Conservation (phyloP, 1,140 invertebrate genomes). For the Fopius arisanus region DNA sequence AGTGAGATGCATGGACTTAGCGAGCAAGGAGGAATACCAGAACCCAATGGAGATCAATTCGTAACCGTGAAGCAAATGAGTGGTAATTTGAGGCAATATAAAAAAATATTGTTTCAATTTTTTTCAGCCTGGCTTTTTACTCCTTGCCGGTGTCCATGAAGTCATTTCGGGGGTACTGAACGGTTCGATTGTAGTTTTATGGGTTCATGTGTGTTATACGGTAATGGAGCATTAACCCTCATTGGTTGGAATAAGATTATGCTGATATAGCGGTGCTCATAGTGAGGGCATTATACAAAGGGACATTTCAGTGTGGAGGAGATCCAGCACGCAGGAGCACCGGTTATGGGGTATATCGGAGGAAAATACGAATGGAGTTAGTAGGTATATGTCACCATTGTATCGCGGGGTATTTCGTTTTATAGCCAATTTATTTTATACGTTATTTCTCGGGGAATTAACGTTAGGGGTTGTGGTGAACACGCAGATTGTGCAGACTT, state of each 20-base stretch:
- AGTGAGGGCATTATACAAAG: neutral
- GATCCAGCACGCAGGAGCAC: neutral
- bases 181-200: slow-evolving; percentile 37
- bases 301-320: neutral
- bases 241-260: neutral
- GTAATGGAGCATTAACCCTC: neutral
- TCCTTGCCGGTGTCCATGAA: neutral
- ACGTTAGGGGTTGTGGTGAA: slow-evolving; percentile 34
- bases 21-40: neutral
- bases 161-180: slow-evolving; percentile 27
- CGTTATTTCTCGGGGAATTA: slow-evolving; percentile 43
- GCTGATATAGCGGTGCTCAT: neutral
- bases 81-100: slow-evolving; percentile 18
- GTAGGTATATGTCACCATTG: neutral
- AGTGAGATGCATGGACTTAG: neutral
- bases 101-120: slow-evolving; percentile 10
- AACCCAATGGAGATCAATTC: slow-evolving; percentile 19
- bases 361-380: neutral
- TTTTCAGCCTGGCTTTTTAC: neutral
- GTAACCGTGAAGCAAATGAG: slow-evolving; percentile 22
- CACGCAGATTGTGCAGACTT: neutral
- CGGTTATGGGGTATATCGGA: neutral
- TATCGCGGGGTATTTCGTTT: slow-evolving; percentile 26
- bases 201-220: slow-evolving; percentile 30
- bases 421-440: slow-evolving; percentile 56